Evolutionary conservation across 2,113 vertebrate genomes (phyloP).

Genomic region (Channa maculata): DNA sequence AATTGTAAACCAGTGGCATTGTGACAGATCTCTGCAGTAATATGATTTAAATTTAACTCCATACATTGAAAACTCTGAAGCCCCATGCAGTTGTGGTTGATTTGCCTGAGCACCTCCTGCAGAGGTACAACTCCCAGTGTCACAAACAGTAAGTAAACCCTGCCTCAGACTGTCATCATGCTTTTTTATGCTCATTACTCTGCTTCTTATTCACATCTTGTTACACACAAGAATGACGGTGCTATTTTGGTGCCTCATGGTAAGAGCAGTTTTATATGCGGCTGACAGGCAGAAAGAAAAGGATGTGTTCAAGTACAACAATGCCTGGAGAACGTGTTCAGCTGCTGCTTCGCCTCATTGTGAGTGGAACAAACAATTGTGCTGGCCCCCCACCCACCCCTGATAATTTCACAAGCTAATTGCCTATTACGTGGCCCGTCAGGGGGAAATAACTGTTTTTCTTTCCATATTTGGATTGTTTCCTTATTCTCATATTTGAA

Average conservation of each 20-base stretch:
- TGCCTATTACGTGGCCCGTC: constrained; percentile 58
- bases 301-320: constrained; percentile 55
- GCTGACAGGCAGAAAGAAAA: constrained; percentile 24
- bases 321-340: constrained; percentile 51
- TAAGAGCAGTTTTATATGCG: constrained; percentile 34
- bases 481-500: constrained; percentile 29
- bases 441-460: constrained; percentile 46
- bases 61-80: neutral
- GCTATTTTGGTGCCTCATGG: constrained; percentile 62
- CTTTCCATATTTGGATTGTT: constrained; percentile 29
- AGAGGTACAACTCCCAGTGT: neutral
- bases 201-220: constrained; percentile 50
- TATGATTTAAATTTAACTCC: neutral
- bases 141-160: neutral
- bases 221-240: constrained; percentile 23
- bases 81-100: neutral
- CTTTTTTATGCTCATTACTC: neutral
- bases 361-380: constrained; percentile 60
- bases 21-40: constrained; percentile 9
- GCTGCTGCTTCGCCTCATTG: constrained; percentile 47
- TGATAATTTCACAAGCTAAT: constrained; percentile 67
- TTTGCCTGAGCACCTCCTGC: neutral
- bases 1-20: too few species aligned
- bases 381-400: constrained; percentile 7
- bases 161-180: neutral